Conservation (phyloP, 1,140 invertebrate genomes). For the Lysiphlebus fabarum region DNA sequence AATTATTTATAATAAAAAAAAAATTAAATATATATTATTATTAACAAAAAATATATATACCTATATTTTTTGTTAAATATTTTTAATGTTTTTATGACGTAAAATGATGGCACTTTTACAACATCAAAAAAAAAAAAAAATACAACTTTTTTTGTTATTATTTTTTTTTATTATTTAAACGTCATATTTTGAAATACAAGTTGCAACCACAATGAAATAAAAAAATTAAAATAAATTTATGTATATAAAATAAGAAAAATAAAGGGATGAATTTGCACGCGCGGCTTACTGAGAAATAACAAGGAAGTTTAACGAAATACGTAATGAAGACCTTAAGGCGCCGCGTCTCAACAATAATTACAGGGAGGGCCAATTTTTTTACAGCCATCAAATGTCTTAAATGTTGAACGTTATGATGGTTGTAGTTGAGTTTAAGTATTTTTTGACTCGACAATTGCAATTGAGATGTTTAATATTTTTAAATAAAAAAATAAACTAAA, state of each 20-base stretch:
- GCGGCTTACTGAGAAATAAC: conserved; percentile 51
- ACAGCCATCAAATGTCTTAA: conserved; percentile 57
- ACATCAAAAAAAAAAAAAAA: no score
- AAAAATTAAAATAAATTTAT: conserved; percentile 4
- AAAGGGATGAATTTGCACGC: conserved; percentile 23
- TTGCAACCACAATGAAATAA: conserved; percentile 21
- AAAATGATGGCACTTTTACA: neutral
- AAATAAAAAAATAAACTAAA: no score
- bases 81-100: conserved; percentile 2
- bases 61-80: neutral
- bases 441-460: no score
- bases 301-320: conserved; percentile 44
- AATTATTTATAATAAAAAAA: no score
- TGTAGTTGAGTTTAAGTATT: no score
- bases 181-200: conserved; percentile 4
- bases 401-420: conserved; percentile 58
- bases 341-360: conserved; percentile 57
- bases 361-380: conserved; percentile 54
- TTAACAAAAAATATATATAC: neutral
- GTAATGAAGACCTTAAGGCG: conserved; percentile 58
- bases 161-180: conserved; percentile 1
- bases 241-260: neutral
- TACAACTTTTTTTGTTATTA: no score
- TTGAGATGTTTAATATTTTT: no score
- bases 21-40: no score